Evolutionary conservation across 2,888 invertebrate genomes (phyloP), one percentile per base, ranked within the genome.

Genomic region (Iphiclides podalirius): DNA sequence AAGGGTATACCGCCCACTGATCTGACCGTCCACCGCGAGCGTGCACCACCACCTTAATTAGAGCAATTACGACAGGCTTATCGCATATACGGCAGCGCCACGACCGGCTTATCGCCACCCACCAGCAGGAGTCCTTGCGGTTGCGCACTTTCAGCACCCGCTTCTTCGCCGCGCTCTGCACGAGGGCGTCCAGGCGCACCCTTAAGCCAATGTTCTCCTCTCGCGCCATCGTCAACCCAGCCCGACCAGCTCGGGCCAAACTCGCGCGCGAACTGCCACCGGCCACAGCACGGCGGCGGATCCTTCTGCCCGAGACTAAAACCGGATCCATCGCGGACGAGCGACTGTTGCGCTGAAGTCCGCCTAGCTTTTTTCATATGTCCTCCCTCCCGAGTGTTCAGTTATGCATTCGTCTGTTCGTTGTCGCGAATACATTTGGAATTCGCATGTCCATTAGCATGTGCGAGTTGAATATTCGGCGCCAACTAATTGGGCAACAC

Each of bases 41-140:
- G n/a, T n/a, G n/a, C n/a, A n/a, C n/a, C n/a, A n/a, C n/a, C n/a
- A n/a, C n/a, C n/a, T n/a, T n/a, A n/a, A n/a, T n/a, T n/a, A n/a
- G n/a, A n/a, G n/a, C n/a, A n/a, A n/a, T n/a, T n/a, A 23, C 20
- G 20, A 23, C 39, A 39, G 20, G 20, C 20, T 20, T 6, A 6
- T 4, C 4, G 20, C 20, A 20, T 26, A 16, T 20, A 6, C 20
- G 20, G 6, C 20, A 20, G 20, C n/a, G 20, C 6, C 6, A 6
- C 20, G 20, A 20, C 20, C 3, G 20, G 20, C 20, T 20, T 6
- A 20, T 4, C 20, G 20, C n/a, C n/a, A n/a, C n/a, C n/a, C 20
- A 20, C 47, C 17, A 47, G 35, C 41, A n/a, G 4, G 20, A n/a
- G 2, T 36, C 13, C 17, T 31, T 47, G 2, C 47, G 26, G 14